Evolutionary conservation across 2,797 vertebrate species (phyloP).

Genomic region (Poliocrania exsul): DNA sequence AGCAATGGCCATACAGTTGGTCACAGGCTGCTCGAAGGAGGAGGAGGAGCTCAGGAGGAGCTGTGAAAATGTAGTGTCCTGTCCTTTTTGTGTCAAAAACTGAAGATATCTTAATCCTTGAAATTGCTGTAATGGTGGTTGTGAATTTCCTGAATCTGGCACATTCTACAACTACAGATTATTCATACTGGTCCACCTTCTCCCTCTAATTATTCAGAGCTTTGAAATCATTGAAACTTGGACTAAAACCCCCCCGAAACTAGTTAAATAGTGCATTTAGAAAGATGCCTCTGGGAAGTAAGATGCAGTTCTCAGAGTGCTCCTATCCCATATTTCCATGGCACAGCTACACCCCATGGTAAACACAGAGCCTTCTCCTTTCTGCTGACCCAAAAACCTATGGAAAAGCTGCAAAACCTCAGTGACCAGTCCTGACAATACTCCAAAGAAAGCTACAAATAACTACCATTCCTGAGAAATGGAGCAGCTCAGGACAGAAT

Average conservation of each 20-base stretch:
- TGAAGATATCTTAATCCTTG: neutral
- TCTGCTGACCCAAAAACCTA: neutral
- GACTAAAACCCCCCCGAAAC: neutral
- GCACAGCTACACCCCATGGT: rapidly evolving
- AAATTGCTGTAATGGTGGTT: neutral
- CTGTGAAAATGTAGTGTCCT: neutral
- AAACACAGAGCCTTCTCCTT: neutral
- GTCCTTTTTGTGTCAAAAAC: neutral
- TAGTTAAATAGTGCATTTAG: neutral
- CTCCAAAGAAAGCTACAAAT: neutral
- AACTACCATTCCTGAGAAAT: neutral
- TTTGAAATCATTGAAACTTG: neutral
- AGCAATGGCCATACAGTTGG: neutral
- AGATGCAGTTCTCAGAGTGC: neutral
- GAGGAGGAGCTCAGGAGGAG: neutral
- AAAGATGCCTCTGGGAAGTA: neutral
- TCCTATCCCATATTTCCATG: neutral
- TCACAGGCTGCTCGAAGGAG: neutral
- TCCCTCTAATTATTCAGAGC: neutral
- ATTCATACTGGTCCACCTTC: neutral
- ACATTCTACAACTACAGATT: neutral
- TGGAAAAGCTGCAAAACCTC: neutral
- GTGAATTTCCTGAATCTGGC: neutral
- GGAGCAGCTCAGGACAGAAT: neutral
- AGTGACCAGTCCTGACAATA: neutral